Evolutionary conservation across 2,113 vertebrate genomes (phyloP).

Genomic region (Meleagris gallopavo): DNA sequence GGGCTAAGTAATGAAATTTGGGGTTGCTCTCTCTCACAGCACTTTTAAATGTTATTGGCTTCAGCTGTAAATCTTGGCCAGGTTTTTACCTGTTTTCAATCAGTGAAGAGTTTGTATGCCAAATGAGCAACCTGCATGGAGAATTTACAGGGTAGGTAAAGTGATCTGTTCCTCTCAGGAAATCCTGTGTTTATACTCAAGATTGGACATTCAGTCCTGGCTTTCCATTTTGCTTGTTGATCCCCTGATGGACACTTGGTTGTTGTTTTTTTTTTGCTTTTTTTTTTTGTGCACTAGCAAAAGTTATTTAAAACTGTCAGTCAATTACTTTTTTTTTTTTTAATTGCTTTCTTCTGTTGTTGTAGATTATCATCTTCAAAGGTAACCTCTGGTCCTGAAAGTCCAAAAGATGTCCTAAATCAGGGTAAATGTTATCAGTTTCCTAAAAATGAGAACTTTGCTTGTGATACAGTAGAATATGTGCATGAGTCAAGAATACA

Average conservation of each 20-base stretch:
- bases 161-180: background rate
- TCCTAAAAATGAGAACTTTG: background rate
- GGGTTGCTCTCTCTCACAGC: background rate
- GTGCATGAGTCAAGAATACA: background rate
- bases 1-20: background rate
- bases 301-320: background rate
- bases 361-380: background rate
- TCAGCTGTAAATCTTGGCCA: background rate
- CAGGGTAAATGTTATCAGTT: background rate
- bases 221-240: background rate
- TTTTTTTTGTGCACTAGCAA: background rate
- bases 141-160: background rate
- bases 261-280: too few relatives aligned
- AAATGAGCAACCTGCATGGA: background rate
- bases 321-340: background rate
- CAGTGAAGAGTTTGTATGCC: background rate
- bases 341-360: background rate
- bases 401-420: background rate
- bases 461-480: background rate
- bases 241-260: background rate
- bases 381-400: background rate
- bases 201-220: background rate
- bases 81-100: background rate
- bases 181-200: background rate
- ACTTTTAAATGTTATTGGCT: background rate